Percentiles rank a stretch among this genome's conserved stretches.
These are phyloP conservation scores for Oryzias curvinotus DNA, from an alignment of 2,113 vertebrate species.

Conservation along the genomic window DNA sequence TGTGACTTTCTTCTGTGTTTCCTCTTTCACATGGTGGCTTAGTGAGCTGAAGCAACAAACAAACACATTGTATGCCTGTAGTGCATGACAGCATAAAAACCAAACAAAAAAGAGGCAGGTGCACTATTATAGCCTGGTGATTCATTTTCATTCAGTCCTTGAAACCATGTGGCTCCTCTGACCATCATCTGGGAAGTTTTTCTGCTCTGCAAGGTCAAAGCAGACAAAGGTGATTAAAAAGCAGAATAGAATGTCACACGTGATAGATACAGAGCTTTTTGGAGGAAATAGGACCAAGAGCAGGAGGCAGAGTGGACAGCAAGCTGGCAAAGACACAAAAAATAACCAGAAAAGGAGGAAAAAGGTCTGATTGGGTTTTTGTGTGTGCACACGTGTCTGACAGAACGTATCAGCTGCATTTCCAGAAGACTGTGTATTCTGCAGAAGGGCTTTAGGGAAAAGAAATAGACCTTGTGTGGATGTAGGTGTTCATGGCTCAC, in stretches of 20 bases:
- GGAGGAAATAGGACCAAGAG: constrained; percentile 51
- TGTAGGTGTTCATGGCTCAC: constrained; percentile 42
- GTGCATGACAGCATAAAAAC: too few relatives aligned
- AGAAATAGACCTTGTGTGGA: constrained; percentile 47
- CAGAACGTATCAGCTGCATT: constrained; percentile 6
- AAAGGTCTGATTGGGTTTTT: constrained; percentile 21
- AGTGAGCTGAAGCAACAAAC: too few relatives aligned
- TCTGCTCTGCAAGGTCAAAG: constrained; percentile 64
- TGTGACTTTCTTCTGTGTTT: not conserved
- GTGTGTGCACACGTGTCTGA: constrained; percentile 5
- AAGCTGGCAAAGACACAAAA: constrained; percentile 26
- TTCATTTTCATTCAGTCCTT: constrained; percentile 11
- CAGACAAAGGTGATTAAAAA: constrained; percentile 72
- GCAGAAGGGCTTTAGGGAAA: constrained; percentile 25
- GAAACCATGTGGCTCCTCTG: constrained; percentile 48
- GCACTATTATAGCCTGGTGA: too few relatives aligned
- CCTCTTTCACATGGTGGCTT: constrained; percentile 1
- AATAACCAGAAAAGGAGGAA: constrained; percentile 15
- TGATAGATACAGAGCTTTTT: constrained; percentile 73
- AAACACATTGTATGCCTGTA: too few relatives aligned
- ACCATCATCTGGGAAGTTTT: constrained; percentile 62
- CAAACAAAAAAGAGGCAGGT: too few relatives aligned
- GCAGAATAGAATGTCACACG: constrained; percentile 76
- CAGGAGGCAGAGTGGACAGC: constrained; percentile 16
- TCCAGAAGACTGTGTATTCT: constrained; percentile 8